Base-by-base conservation (phyloP, 1,140 invertebrate species). In the Paralvinella palmiformis region DNA sequence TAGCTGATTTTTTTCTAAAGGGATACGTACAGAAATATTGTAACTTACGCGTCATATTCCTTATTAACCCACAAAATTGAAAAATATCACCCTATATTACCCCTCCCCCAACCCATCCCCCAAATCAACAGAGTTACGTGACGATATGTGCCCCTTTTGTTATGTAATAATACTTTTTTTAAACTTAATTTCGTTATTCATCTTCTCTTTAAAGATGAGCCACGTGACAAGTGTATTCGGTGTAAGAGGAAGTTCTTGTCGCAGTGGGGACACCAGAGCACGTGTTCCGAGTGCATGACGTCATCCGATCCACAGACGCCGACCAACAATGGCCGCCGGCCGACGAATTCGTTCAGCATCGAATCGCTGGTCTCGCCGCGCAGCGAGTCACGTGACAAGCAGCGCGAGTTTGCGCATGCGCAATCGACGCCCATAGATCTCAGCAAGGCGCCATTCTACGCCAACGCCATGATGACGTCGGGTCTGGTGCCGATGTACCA, bases 391-490 rank as follows among this genome's bases (percentile, higher is more conserved):
- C 27, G 29, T 31, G 27, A 5, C 55, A 20, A 36, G 10, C 37
- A 17, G 5, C 27, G 22, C 27, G 7, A 32, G 7, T 20, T 20
- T 32, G 27, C n/a, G n/a, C 55, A 20, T 22, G 29, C 20, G 33
- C 7, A 27, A 2, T 57, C 55, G 0, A 20, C 55, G n/a, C 55
- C 27, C 1, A 57, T 31, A 15, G 55, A 57, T 10, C 27, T 57
- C 20, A 27, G 29, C 55, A 57, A 57, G 20, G 22, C 27, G 2
- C 27, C 55, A 20, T 57, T 31, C 55, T 57, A 57, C n/a, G 55
- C 55, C 27, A 57, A 36, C 29, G 55, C 55, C 55, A 57, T 57
- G 55, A 33, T 57, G 55, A 32, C 55, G 27, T 27, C 55, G 10
- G 55, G n/a, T n/a, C n/a, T n/a, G n/a, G n/a, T n/a, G n/a, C n/a